These are phyloP conservation scores for Pemphredon lugubris DNA, from an alignment of 2,888 invertebrate genomes.

Conservation along the genomic window DNA sequence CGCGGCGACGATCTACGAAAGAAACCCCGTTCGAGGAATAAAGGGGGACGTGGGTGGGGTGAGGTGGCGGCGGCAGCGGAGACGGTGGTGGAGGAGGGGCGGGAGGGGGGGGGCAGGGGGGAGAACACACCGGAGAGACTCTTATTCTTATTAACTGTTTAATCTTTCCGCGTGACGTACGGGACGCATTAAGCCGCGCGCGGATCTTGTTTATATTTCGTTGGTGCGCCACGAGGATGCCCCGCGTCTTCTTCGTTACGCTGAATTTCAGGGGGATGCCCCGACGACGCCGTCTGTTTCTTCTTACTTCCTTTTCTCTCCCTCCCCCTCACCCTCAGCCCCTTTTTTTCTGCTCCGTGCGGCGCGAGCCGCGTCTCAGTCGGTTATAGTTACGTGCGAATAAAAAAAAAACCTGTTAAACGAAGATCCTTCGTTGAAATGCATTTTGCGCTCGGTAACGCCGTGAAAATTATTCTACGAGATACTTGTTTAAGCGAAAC, in stretches of 20 bases:
- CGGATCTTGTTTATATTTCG: conserved; percentile 77
- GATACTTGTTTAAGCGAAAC: not conserved
- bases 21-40: conserved; percentile 74
- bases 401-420: not conserved
- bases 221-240: conserved; percentile 52
- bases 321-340: not conserved
- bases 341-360: not conserved
- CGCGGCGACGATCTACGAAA: conserved; percentile 67
- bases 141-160: conserved; percentile 82
- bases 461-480: not conserved
- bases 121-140: conserved; percentile 72
- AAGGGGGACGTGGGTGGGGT: no score
- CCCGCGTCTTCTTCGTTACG: conserved; percentile 59
- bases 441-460: not conserved
- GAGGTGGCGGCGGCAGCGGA: conserved; percentile 43
- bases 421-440: not conserved
- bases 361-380: not conserved
- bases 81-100: no score
- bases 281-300: not conserved
- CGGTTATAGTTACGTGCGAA: not conserved
- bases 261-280: conserved; percentile 23
- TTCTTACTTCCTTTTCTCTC: not conserved
- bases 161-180: conserved; percentile 81
- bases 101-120: conserved; percentile 72
- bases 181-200: conserved; percentile 75